Evolutionary conservation across 2,113 vertebrate species (phyloP).

Genomic region (Zosterops lateralis): DNA sequence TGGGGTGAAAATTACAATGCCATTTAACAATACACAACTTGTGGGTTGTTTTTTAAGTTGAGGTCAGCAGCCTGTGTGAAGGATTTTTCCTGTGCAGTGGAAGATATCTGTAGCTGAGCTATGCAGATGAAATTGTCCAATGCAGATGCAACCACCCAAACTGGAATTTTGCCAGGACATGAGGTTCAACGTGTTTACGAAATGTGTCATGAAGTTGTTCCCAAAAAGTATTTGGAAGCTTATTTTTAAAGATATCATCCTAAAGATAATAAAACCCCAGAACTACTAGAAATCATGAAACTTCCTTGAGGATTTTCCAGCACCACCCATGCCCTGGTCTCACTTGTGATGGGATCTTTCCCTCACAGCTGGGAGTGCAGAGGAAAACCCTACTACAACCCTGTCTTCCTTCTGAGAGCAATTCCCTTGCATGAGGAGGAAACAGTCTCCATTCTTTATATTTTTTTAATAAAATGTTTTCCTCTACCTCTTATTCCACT

Average conservation of each 20-base stretch:
- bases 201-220: background rate
- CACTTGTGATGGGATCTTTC: background rate
- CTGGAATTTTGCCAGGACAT: background rate
- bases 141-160: background rate
- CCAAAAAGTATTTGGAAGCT: background rate
- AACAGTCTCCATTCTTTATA: background rate
- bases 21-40: background rate
- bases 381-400: background rate
- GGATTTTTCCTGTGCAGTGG: background rate
- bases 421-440: background rate
- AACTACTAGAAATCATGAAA: background rate
- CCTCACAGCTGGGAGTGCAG: background rate
- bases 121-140: background rate
- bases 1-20: background rate
- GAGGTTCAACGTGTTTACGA: background rate
- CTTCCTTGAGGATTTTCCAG: background rate
- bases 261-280: background rate
- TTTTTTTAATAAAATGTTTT: slow-evolving; percentile 37
- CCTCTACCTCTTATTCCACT: background rate
- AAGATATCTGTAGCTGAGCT: background rate
- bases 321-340: background rate
- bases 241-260: background rate
- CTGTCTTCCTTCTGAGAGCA: background rate
- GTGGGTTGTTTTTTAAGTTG: background rate
- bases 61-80: background rate